phyloP scores from a whole-genome alignment of 2,797 vertebrate genomes.

The Sebastes elongatus region DNA sequence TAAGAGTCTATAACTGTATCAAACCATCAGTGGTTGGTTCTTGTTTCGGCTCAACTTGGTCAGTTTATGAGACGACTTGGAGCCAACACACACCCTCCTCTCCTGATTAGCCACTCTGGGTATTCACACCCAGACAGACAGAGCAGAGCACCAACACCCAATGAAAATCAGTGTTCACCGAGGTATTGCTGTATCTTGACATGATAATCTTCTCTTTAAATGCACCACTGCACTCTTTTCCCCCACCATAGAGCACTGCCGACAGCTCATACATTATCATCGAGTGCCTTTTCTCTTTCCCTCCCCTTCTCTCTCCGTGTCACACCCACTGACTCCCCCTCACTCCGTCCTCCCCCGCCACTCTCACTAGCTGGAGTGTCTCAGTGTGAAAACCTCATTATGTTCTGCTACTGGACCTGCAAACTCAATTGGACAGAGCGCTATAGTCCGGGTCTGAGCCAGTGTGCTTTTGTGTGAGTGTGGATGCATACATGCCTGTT shows the following conservation, averaged over 20 bases:
- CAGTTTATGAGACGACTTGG: background rate
- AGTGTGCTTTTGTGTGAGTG: slow-evolving; percentile 21
- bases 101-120: slow-evolving; percentile 41
- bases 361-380: slow-evolving; percentile 59
- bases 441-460: slow-evolving; percentile 50
- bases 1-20: background rate
- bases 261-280: slow-evolving; percentile 82
- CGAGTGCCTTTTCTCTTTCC: slow-evolving; percentile 71
- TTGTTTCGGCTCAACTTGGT: background rate
- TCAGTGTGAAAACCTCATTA: slow-evolving; percentile 79
- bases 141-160: slow-evolving; percentile 31
- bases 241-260: slow-evolving; percentile 50
- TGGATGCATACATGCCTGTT: background rate
- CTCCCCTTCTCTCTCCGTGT: slow-evolving; percentile 50
- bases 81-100: background rate
- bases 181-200: slow-evolving; percentile 82
- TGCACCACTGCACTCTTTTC: slow-evolving; percentile 72
- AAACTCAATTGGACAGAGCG: slow-evolving; percentile 76
- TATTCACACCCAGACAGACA: slow-evolving; percentile 40
- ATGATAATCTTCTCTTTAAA: slow-evolving; percentile 86
- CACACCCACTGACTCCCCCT: slow-evolving; percentile 49
- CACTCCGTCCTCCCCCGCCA: slow-evolving; percentile 4
- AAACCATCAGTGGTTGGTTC: background rate
- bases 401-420: slow-evolving; percentile 69
- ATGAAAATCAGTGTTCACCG: slow-evolving; percentile 64